Conservation (phyloP, 2,888 invertebrate genomes). For the Microdon myrmicae region DNA sequence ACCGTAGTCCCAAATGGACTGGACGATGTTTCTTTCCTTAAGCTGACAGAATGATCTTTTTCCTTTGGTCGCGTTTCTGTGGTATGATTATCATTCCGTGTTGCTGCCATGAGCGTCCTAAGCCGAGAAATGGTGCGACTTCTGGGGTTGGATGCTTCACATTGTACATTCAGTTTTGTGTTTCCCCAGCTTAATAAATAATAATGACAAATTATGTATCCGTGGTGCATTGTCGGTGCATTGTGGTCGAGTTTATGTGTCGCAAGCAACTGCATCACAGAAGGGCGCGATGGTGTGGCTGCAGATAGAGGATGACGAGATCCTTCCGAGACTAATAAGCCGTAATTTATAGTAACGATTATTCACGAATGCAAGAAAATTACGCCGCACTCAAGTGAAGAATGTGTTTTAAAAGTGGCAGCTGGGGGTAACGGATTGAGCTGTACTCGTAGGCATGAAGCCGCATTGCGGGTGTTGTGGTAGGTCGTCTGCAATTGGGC, state of each 20-base stretch:
- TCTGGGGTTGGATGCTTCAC: slow-evolving; percentile 2
- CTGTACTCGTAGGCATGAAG: too few species aligned
- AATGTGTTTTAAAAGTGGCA: too few species aligned
- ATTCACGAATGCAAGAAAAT: too few species aligned
- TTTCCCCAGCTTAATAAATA: slow-evolving; percentile 40
- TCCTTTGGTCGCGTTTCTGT: slow-evolving; percentile 42
- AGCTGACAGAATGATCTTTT: slow-evolving; percentile 52
- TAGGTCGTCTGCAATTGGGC: too few species aligned
- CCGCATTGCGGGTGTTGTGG: too few species aligned
- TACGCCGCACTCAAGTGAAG: too few species aligned
- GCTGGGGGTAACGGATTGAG: too few species aligned
- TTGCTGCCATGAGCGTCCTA: slow-evolving; percentile 51
- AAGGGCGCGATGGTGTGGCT: not conserved
- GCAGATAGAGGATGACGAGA: not conserved
- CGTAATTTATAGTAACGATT: slow-evolving; percentile 47
- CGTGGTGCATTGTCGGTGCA: slow-evolving; percentile 3
- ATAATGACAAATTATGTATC: slow-evolving; percentile 50
- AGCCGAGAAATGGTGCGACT: slow-evolving; percentile 24
- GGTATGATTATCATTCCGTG: slow-evolving; percentile 50
- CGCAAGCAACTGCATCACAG: not conserved
- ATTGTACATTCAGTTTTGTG: slow-evolving; percentile 35
- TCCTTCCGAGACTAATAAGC: slow-evolving; percentile 44
- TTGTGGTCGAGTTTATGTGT: slow-evolving; percentile 24
- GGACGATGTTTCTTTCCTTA: slow-evolving; percentile 40
- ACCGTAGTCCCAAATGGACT: slow-evolving; percentile 23